Base-by-base conservation (phyloP, 2,113 vertebrate genomes). In the Macrotus californicus region DNA sequence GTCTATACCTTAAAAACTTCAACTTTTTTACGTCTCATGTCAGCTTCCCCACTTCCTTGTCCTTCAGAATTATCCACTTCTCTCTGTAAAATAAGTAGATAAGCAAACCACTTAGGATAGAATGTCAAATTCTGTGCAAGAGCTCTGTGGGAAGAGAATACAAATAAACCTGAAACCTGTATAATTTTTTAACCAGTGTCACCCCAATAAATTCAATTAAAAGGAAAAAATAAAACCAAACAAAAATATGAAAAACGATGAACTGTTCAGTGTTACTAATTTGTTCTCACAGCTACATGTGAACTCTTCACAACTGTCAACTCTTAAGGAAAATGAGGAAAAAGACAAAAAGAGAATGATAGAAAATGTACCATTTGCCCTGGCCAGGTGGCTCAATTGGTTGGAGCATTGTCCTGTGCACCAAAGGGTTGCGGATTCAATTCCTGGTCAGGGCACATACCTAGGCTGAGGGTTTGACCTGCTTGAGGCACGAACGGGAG, bases 21-120 rank as follows among this genome's bases (percentile, higher is more conserved):
- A 24, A 99, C 99, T 98, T 99, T 99, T 97, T 98, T 99, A 43
- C 98, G 99, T 95, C 98, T 98, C 72, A 98, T 94, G 94, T 99
- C 99, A 9, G 97, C 97, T 96, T 99, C 99, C 91, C 99, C 99
- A 1, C 94, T 99, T 52, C 98, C 98, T 89, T 99, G 99, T 94
- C 98, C 99, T 97, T 99, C 98, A 36, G 99, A 98, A 72, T 98
- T 98, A 95, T 98, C 98, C 83, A 85, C 41, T 97, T 98, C 98
- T 89, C 82, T 98, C 98, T 99, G 97, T 29, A 97, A 98, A 96
- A 92, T 64, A 96, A 92, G 41, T 75, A 89, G 77, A 89, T 48
- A 34, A 97, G 39, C 34, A 94, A 61, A 85, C 13, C 43, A 97
- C 39, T 97, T 81, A 97, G 15, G 64, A 84, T 3, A 85, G 18